These are phyloP conservation scores for Temnothorax unifasciatus DNA, from an alignment of 2,888 invertebrate species.

Conservation along the genomic window DNA sequence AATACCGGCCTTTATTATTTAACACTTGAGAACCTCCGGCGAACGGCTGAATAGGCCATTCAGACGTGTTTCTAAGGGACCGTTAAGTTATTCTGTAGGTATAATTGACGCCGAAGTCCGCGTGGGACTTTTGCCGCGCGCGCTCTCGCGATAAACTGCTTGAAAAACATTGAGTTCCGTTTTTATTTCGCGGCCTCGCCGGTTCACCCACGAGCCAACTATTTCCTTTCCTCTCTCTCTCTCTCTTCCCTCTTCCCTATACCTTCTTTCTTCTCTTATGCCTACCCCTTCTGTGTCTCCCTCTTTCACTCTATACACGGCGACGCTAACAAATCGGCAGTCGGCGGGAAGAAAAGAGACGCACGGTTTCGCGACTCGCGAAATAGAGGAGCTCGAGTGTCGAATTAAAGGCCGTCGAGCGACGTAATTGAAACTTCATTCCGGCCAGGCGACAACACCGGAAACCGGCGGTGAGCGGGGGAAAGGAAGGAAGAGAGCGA, in stretches of 20 bases:
- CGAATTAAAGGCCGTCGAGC: slow-evolving; percentile 69
- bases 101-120: slow-evolving; percentile 85
- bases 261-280: neutral
- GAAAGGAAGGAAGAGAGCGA: neutral
- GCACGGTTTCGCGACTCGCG: slow-evolving; percentile 18
- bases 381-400: slow-evolving; percentile 54
- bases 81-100: slow-evolving; percentile 86
- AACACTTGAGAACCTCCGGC: slow-evolving; percentile 85
- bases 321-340: slow-evolving; percentile 33
- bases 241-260: neutral
- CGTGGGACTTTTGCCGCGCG: slow-evolving; percentile 80
- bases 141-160: slow-evolving; percentile 80
- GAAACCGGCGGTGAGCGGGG: neutral
- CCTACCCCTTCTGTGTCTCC: neutral
- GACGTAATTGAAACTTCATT: slow-evolving; percentile 77
- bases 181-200: slow-evolving; percentile 65
- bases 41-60: slow-evolving; percentile 85
- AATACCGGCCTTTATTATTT: slow-evolving; percentile 84
- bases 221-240: slow-evolving; percentile 41
- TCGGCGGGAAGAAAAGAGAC: slow-evolving; percentile 14
- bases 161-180: slow-evolving; percentile 75
- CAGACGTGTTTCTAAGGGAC: slow-evolving; percentile 85
- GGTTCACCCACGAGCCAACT: slow-evolving; percentile 40
- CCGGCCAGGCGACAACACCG: slow-evolving; percentile 48
- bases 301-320: neutral